Percentiles rank a stretch among this genome's conserved stretches.
Conservation (phyloP, 2,797 vertebrate genomes). For the Mallotus villosus region DNA sequence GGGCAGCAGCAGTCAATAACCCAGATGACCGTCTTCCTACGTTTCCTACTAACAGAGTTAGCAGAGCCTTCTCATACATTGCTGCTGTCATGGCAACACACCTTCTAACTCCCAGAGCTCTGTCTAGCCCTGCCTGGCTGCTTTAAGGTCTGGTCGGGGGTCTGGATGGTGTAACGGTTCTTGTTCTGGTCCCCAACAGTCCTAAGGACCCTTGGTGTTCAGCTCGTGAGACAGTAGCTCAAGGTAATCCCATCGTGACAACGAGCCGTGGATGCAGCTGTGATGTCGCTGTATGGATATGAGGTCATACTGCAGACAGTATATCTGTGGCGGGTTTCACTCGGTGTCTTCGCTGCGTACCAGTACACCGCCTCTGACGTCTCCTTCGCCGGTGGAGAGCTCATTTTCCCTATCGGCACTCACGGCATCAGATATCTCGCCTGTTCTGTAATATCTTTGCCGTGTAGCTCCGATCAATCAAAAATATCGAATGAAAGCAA, state of each 20-base stretch:
- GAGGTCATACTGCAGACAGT: no score
- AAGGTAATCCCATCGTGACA: no score
- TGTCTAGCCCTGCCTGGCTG: slow-evolving; percentile 5
- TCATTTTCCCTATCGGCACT: not conserved
- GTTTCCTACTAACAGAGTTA: slow-evolving; percentile 19
- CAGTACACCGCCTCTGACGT: no score
- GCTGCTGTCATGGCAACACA: slow-evolving; percentile 11
- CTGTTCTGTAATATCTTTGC: slow-evolving; percentile 40
- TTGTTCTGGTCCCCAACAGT: no score
- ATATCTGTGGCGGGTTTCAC: not conserved
- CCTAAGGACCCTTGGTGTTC: no score
- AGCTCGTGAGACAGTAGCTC: no score
- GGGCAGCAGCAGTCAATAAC: not conserved
- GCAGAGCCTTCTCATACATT: slow-evolving; percentile 4
- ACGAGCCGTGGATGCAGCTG: not conserved
- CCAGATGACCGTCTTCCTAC: not conserved
- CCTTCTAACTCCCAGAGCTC: slow-evolving; percentile 9
- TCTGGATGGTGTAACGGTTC: not conserved
- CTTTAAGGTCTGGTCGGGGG: not conserved
- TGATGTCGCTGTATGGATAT: not conserved
- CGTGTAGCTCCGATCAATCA: not conserved
- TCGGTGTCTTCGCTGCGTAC: no score
- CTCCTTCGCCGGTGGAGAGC: not conserved
- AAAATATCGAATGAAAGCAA: slow-evolving; percentile 41
- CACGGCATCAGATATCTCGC: not conserved